phyloP scores from a whole-genome alignment of 2,888 invertebrate species.

The Phyllotreta cruciferae region DNA sequence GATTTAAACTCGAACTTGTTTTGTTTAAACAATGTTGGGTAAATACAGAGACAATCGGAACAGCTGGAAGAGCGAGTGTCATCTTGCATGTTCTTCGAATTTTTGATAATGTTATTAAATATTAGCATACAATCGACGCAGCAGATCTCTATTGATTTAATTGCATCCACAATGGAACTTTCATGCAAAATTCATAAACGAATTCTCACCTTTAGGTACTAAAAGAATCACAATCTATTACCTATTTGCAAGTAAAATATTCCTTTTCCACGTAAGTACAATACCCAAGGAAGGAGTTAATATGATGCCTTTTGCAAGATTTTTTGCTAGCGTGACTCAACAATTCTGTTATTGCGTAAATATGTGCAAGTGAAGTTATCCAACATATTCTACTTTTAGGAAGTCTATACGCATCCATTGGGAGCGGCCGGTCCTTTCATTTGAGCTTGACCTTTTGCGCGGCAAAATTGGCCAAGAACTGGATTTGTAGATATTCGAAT shows the following conservation, averaged over 20 bases:
- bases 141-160: conserved; percentile 1
- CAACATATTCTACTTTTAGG: too few relatives aligned
- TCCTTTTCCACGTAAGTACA: too few relatives aligned
- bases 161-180: conserved; percentile 1
- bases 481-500: conserved; percentile 4
- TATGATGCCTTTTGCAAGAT: too few relatives aligned
- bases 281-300: too few relatives aligned
- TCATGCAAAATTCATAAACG: conserved; percentile 5
- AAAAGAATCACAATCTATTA: too few relatives aligned
- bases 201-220: background rate
- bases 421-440: conserved; percentile 2
- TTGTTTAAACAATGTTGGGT: too few relatives aligned
- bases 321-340: too few relatives aligned
- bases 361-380: too few relatives aligned
- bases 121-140: conserved; percentile 17
- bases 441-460: conserved; percentile 2
- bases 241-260: too few relatives aligned
- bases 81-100: conserved; percentile 1
- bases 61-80: background rate
- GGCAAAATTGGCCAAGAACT: conserved; percentile 9
- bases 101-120: conserved; percentile 14
- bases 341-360: too few relatives aligned
- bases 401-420: too few relatives aligned
- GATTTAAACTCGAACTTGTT: too few relatives aligned
- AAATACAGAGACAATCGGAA: background rate